Base-by-base conservation (phyloP, 2,113 vertebrate genomes). In the Cebus imitator region DNA sequence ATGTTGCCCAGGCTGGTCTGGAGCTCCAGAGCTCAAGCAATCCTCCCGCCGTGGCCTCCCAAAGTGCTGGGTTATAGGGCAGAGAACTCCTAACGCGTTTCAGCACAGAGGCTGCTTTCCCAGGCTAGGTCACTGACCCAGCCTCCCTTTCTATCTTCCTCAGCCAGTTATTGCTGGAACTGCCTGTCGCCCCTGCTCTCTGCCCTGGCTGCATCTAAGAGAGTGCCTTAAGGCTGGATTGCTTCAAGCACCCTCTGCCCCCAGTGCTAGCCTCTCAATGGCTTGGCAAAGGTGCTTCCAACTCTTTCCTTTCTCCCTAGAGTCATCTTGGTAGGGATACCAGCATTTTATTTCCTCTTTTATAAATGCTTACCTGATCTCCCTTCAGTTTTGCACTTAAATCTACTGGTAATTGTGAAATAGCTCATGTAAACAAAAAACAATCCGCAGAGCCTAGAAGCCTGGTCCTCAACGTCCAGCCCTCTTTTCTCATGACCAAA, bases 301-400 rank as follows among this genome's bases (percentile, higher is more conserved):
- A 79, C 21, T 87, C n/a, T 92, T 78, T 92, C 18, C 40, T 52
- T 86, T 94, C 48, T 81, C 61, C 45, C 68, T 83, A 50, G 70
- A 64, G 37, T 85, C 75, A 95, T 45, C 13, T 84, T 91, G 37
- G 50, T 88, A 96, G 68, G 79, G 48, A 92, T 70, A 27, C 27
- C 52, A 73, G 25, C 14, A 93, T 82, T n/a, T 70, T 52, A 81
- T 45, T 13, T 94, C 35, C 27, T 79, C 78, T 89, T 89, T 87
- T 35, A 70, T 85, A 80, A 83, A 61, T 50, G 87, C 57, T 57
- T 92, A 87, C 18, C 76, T 81, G 27, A 61, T 66, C 37, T 96
- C n/a, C n/a, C 72, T 96, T 96, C n/a, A 95, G 30, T 66, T 96
- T 94, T 92, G 61, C 30, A 94, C 32, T 81, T 87, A 97, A 95